Evolutionary conservation across 2,113 vertebrate genomes (phyloP).

Genomic region (Syrmaticus mikado): DNA sequence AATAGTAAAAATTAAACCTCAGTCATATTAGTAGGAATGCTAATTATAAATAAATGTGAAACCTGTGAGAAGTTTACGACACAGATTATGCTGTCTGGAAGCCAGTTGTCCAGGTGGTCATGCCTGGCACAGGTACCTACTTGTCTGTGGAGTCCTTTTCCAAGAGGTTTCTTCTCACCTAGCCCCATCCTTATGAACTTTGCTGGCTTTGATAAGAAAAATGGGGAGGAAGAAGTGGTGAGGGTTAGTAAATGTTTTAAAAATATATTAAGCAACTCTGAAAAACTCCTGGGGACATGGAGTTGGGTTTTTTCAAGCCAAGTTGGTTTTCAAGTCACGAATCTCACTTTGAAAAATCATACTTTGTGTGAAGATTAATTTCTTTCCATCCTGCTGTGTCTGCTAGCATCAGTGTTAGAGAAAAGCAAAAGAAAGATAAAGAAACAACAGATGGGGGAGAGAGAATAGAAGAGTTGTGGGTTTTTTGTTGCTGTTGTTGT

Average conservation of each 20-base stretch:
- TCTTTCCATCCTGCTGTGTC: conserved; percentile 12
- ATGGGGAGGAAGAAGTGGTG: background rate
- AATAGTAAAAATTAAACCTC: background rate
- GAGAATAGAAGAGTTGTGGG: background rate
- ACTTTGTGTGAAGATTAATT: conserved; percentile 65
- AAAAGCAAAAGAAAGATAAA: conserved; percentile 28
- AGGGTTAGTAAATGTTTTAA: conserved; percentile 12
- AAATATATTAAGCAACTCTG: conserved; percentile 24
- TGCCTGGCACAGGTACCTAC: background rate
- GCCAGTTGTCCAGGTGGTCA: background rate
- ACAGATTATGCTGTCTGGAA: accelerated
- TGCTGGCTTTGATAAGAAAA: background rate
- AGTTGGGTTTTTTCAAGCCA: background rate
- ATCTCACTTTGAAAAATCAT: conserved; percentile 32
- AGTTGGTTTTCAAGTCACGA: conserved; percentile 36
- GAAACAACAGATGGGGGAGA: conserved; percentile 18
- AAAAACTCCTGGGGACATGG: background rate
- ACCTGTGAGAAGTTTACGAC: background rate
- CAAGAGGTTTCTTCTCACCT: background rate
- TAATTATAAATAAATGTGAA: background rate
- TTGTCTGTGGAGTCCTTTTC: background rate
- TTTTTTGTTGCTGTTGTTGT: background rate
- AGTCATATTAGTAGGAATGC: background rate
- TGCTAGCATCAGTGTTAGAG: conserved; percentile 3
- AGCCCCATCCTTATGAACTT: background rate